phyloP scores from a whole-genome alignment of 1,140 invertebrate species.

The Akabosia matsudoensis region DNA sequence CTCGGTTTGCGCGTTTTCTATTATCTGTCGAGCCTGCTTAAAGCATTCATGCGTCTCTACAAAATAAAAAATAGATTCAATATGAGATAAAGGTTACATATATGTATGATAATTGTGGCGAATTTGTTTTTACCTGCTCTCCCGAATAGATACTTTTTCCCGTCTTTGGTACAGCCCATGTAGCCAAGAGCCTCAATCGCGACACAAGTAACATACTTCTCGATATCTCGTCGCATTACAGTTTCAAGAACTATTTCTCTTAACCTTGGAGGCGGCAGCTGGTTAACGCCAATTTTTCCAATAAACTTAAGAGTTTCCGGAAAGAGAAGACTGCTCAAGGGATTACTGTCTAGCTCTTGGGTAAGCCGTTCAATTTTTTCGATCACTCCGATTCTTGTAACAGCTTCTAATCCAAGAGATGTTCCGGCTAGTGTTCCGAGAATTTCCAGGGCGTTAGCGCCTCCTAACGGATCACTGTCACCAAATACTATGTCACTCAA shows the following conservation, averaged over 20 bases:
- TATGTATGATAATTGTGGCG: not conserved
- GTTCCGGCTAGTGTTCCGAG: conserved; percentile 36
- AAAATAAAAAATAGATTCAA: not conserved
- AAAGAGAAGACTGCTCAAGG: conserved; percentile 35
- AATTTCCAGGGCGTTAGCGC: conserved; percentile 46
- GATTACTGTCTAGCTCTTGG: conserved; percentile 33
- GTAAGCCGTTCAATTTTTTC: conserved; percentile 31
- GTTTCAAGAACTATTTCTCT: conserved; percentile 36
- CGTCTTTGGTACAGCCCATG: conserved; percentile 41
- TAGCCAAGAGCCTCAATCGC: conserved; percentile 41
- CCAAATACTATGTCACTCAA: conserved; percentile 25
- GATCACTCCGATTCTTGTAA: conserved; percentile 29
- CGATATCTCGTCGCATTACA: conserved; percentile 21
- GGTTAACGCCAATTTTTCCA: conserved; percentile 39
- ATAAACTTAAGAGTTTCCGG: conserved; percentile 44
- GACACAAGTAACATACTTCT: conserved; percentile 26
- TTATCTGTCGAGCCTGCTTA: conserved; percentile 30
- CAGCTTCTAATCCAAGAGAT: conserved; percentile 34
- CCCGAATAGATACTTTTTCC: conserved; percentile 28
- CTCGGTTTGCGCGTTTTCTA: conserved; percentile 31
- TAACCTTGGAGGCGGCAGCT: conserved; percentile 31
- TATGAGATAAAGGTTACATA: not conserved
- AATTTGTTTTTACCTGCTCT: not conserved
- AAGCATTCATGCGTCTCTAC: conserved; percentile 35
- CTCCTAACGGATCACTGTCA: conserved; percentile 29